Base-by-base conservation (phyloP, 2,797 vertebrate genomes). In the Euphonia xanthogaster region DNA sequence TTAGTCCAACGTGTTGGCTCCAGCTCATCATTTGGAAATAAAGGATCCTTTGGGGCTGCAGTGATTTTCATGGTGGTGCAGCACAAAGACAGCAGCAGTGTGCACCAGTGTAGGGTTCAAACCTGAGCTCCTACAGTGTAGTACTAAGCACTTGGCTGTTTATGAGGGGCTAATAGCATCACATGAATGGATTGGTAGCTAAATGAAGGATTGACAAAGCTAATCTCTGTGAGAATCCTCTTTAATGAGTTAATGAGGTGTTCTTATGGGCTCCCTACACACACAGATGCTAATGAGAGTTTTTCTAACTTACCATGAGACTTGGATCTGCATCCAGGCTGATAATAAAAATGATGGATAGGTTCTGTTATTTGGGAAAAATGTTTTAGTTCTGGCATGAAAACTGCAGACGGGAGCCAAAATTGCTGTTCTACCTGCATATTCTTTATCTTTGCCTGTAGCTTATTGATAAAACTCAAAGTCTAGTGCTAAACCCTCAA, bases 211-310 rank as follows among this genome's bases (percentile, higher is more conserved):
- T 96, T 96, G 96, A 94, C 87, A 51, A 92, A 94, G 37, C 75
- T 97, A 96, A 97, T 97, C 96, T 96, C 90, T 93, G 90, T 80
- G 83, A 92, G 93, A 97, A 96, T 96, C 88, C 90, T 95, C 90
- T 97, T 96, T 97, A 97, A 97, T 96, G 96, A 96, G 96, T 95
- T 97, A 96, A 96, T 97, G 96, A 97, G 91, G 91, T 96, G 86
- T 91, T 97, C 95, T 94, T 96, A 94, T 68, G 91, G 94, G 91
- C 71, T 96, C 91, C 80, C 87, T 96, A 40, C 95, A 82, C 85
- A 94, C 72, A 91, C 77, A 86, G 28, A 96, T 96, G 90, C 72
- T 95, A 94, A 93, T 90, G 88, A 96, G 94, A 94, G 81, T 83
- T 94, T 94, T 96, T 94, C 67, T 48, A 93, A 91, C 82, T 91